A percentile compares a stretch with the other conserved stretches of the same genome.
Evolutionary conservation across 1,140 invertebrate species (phyloP).

Genomic region (Polypedilum pembai): DNA sequence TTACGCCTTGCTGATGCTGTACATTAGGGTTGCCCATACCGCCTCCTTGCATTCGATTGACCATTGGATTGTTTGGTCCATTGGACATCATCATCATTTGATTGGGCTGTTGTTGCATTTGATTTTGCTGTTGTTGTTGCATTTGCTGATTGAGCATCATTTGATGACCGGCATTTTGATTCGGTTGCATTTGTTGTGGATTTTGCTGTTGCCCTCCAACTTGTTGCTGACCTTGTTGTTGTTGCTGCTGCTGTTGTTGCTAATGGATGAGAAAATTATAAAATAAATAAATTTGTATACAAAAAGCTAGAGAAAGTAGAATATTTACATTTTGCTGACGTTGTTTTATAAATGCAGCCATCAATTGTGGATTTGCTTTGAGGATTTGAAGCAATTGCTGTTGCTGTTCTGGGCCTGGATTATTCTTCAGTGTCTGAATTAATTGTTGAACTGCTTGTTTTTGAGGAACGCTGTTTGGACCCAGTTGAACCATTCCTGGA

Average conservation of each 20-base stretch:
- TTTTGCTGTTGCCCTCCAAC: constrained; percentile 48
- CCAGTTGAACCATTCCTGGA: constrained; percentile 38
- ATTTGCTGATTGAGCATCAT: constrained; percentile 31
- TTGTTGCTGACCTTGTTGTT: constrained; percentile 46
- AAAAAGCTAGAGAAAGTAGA: constrained; percentile 7
- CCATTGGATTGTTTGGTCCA: constrained; percentile 41
- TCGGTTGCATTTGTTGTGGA: constrained; percentile 37
- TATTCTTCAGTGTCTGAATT: constrained; percentile 80
- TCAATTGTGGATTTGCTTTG: constrained; percentile 89
- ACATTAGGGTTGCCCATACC: constrained; percentile 32
- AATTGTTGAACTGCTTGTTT: constrained; percentile 82
- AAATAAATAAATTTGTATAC: background rate
- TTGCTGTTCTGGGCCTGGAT: constrained; percentile 78
- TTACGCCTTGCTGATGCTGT: constrained; percentile 43
- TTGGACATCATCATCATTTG: constrained; percentile 37
- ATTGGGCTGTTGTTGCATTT: constrained; percentile 38
- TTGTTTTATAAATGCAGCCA: constrained; percentile 95
- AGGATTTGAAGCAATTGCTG: constrained; percentile 87
- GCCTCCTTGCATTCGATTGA: constrained; percentile 46
- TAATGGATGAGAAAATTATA: background rate
- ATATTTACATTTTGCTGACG: constrained; percentile 49
- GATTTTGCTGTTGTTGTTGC: constrained; percentile 39
- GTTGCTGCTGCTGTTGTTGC: constrained; percentile 45
- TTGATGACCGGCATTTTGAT: constrained; percentile 34
- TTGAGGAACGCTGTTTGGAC: constrained; percentile 45